Base-by-base conservation (phyloP, 1,140 invertebrate genomes). In the Hypsibius dujardini region DNA sequence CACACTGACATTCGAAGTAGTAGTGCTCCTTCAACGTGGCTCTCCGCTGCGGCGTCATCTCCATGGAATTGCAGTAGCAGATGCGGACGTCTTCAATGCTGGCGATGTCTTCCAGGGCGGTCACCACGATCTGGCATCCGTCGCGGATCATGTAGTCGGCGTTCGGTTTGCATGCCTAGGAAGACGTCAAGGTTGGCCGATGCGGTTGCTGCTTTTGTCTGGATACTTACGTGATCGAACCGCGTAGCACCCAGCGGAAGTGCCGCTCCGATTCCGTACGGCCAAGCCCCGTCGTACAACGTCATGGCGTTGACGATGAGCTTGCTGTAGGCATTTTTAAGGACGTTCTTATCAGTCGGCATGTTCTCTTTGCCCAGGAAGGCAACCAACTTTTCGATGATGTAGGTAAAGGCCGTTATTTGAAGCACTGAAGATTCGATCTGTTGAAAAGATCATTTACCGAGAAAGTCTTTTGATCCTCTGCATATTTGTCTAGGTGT, bases 351-450 rank as follows among this genome's bases (percentile, higher is more conserved):
- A 42, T 67, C 62, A 15, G 12, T 42, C 42, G 62, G 62, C 62
- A 67, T 67, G 62, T 67, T 67, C 45, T 67, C 62, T 67, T 67
- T 12, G 3, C 62, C 62, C 12, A 67, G 62, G 62, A 67, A 67
- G 7, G 62, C 62, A 3, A 67, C 62, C 3, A 67, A 42, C 42
- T 67, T 67, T 0, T 67, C 62, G 0, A 67, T 42, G 12, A 45
- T 67, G 3, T 15, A 15, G 12, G 62, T 67, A 42, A 67, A 67
- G 42, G 62, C 62, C 12, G 62, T 67, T 15, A 67, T 67, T 67
- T 67, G 62, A 3, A 67, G 12, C 3, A 67, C 42, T 42, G 62
- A 67, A 15, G 62, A 15, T 7, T 67, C 3, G 7, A 67, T 67
- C 62, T 67, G 62, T 56, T 56, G 50, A 7, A n/a, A 56, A 56